A percentile compares a stretch with the other conserved stretches of the same genome.
Evolutionary conservation across 2,797 vertebrate species (phyloP).

Genomic region (Alcedo atthis): DNA sequence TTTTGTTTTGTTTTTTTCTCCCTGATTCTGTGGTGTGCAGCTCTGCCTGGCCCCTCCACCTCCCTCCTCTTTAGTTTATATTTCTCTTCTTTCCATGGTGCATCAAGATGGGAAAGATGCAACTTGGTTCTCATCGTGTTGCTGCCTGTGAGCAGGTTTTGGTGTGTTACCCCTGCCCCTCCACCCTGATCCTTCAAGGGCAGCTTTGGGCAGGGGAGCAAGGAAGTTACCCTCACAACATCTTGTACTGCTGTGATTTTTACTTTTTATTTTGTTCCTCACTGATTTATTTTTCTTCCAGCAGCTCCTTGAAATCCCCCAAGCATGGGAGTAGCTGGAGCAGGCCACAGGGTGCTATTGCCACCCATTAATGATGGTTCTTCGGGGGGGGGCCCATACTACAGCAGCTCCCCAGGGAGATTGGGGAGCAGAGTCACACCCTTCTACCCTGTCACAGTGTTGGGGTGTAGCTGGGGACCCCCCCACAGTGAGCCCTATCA

Average conservation of each 20-base stretch:
- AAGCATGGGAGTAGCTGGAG: neutral
- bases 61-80: neutral
- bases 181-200: fast-evolving
- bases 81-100: neutral
- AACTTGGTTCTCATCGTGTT: fast-evolving
- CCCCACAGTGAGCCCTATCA: fast-evolving
- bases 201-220: neutral
- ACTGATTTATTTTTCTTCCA: neutral
- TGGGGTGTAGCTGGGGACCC: neutral
- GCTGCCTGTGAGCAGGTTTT: neutral
- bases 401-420: fast-evolving
- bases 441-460: neutral
- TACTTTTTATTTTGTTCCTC: too few relatives aligned
- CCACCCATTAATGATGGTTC: fast-evolving
- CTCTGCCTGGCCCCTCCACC: fast-evolving
- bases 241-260: fast-evolving
- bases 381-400: fast-evolving
- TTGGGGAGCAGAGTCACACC: fast-evolving
- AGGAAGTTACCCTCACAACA: neutral
- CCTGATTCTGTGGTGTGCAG: neutral
- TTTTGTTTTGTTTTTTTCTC: neutral
- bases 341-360: fast-evolving
- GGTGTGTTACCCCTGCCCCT: neutral
- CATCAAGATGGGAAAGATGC: neutral
- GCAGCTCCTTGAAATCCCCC: neutral